Conservation (phyloP, 2,797 vertebrate species). For the Crocidura indochinensis region DNA sequence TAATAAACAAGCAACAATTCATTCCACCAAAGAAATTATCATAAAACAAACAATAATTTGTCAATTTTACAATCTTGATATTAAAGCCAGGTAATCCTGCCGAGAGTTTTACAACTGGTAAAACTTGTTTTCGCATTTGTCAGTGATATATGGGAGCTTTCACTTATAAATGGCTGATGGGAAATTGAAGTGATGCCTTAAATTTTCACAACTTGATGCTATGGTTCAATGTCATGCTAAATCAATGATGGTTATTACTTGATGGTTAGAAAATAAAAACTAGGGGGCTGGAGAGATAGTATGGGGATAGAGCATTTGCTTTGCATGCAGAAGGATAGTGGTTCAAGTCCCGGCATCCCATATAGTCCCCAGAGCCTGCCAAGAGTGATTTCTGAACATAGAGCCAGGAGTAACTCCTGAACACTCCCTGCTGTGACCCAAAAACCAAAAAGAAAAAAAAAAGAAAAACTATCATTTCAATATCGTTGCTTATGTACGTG, state of each 20-base stretch:
- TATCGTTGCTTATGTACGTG: neutral
- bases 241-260: slow-evolving; percentile 53
- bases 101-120: neutral
- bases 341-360: no score
- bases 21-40: neutral
- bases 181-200: slow-evolving; percentile 54
- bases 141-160: slow-evolving; percentile 36
- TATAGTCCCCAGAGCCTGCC: no score
- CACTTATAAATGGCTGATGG: slow-evolving; percentile 49
- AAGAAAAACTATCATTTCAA: neutral
- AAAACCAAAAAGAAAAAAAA: no score
- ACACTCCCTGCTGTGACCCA: no score
- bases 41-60: slow-evolving; percentile 44
- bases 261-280: slow-evolving; percentile 45
- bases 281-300: no score
- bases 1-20: neutral
- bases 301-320: no score
- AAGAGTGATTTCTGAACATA: no score
- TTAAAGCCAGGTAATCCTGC: slow-evolving; percentile 13
- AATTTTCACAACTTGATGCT: slow-evolving; percentile 58
- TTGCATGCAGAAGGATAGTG: no score
- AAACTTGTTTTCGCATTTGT: slow-evolving; percentile 48
- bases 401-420: no score
- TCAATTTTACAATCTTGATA: slow-evolving; percentile 32
- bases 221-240: slow-evolving; percentile 51